phyloP scores from a whole-genome alignment of 2,113 vertebrate genomes.

The Symphodus melops region DNA sequence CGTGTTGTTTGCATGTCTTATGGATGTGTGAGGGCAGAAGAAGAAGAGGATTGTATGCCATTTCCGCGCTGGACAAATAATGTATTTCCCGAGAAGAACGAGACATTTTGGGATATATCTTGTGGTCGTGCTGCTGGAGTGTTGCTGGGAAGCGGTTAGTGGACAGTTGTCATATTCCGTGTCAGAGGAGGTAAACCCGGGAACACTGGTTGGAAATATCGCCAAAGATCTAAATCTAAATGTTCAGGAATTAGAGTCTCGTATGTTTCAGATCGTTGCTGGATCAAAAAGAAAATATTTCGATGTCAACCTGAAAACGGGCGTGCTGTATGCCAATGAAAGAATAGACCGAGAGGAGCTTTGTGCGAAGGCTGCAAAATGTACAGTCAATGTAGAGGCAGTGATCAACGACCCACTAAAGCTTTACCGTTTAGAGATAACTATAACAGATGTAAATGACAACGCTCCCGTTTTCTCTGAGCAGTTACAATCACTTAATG shows the following conservation, averaged over 20 bases:
- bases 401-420: slow-evolving; percentile 71
- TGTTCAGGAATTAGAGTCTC: slow-evolving; percentile 51
- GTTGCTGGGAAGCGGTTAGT: slow-evolving; percentile 13
- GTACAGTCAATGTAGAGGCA: slow-evolving; percentile 22
- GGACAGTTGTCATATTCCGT: slow-evolving; percentile 20
- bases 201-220: slow-evolving; percentile 71
- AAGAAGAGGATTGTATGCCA: neutral
- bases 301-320: slow-evolving; percentile 73
- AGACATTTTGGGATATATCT: slow-evolving; percentile 1
- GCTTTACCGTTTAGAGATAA: slow-evolving; percentile 70
- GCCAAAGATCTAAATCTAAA: slow-evolving; percentile 64
- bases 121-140: slow-evolving; percentile 2
- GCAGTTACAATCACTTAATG: neutral
- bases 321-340: slow-evolving; percentile 69
- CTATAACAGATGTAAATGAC: slow-evolving; percentile 73
- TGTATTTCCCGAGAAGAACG: neutral
- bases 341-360: slow-evolving; percentile 51
- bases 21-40: neutral
- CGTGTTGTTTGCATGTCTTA: neutral
- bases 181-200: slow-evolving; percentile 66
- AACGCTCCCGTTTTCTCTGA: slow-evolving; percentile 60
- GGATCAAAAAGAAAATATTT: slow-evolving; percentile 71
- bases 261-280: slow-evolving; percentile 68
- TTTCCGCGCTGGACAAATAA: neutral
- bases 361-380: slow-evolving; percentile 13